phyloP scores from a whole-genome alignment of 2,888 invertebrate species.

The Fabriciana adippe region DNA sequence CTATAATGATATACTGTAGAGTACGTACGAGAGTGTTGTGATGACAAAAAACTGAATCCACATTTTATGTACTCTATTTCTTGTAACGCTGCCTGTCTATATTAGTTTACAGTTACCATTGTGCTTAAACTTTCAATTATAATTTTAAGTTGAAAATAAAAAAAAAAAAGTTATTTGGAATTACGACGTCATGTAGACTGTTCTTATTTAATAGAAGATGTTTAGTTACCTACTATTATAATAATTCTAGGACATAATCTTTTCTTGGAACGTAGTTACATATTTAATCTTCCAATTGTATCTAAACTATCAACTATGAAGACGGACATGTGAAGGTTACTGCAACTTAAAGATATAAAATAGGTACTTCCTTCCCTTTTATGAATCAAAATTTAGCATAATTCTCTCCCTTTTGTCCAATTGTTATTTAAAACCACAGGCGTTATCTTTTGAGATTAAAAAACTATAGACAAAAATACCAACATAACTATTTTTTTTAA shows the following conservation, averaged over 20 bases:
- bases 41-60: neutral
- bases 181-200: constrained; percentile 3
- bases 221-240: neutral
- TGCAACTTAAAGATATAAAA: neutral
- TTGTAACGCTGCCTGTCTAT: neutral
- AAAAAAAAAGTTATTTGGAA: neutral
- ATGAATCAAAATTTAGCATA: neutral
- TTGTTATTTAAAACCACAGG: too few relatives aligned
- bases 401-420: too few relatives aligned
- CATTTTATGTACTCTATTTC: neutral
- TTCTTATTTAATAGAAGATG: neutral
- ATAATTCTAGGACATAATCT: constrained; percentile 7
- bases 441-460: too few relatives aligned
- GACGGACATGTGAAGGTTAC: constrained; percentile 16
- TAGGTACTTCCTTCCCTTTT: neutral
- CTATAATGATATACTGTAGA: constrained; percentile 28
- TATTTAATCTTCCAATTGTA: constrained; percentile 16
- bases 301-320: constrained; percentile 12
- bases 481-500: too few relatives aligned
- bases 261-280: constrained; percentile 3
- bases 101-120: neutral
- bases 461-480: too few relatives aligned
- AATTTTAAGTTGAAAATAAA: neutral
- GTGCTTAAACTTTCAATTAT: neutral
- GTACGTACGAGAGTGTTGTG: neutral